These are phyloP conservation scores for Coptodon rendalli DNA, from an alignment of 2,113 vertebrate genomes.

Conservation along the genomic window DNA sequence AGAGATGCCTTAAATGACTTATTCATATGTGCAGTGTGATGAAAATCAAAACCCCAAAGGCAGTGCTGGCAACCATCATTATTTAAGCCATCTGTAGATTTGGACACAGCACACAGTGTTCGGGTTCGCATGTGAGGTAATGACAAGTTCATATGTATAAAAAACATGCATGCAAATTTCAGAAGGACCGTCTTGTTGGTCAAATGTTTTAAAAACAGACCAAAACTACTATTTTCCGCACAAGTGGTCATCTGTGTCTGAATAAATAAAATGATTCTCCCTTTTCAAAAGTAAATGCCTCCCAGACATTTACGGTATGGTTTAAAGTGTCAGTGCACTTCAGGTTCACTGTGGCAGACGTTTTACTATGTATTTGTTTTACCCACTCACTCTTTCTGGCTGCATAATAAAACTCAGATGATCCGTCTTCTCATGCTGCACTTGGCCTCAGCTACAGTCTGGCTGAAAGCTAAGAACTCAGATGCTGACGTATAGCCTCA, in stretches of 20 bases:
- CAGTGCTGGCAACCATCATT: constrained; percentile 20
- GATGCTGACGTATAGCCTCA: neutral
- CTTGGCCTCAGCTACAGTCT: neutral
- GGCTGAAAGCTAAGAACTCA: neutral
- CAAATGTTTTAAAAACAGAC: neutral
- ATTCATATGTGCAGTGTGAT: constrained; percentile 49
- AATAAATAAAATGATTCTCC: neutral
- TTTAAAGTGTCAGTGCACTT: neutral
- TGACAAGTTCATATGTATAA: neutral
- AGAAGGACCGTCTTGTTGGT: neutral
- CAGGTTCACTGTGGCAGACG: neutral
- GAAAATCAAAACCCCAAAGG: constrained; percentile 38
- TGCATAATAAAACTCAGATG: neutral
- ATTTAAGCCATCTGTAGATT: constrained; percentile 47
- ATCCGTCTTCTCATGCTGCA: neutral
- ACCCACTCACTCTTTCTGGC: neutral
- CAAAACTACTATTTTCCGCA: neutral
- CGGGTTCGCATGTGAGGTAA: neutral
- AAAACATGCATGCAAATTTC: neutral
- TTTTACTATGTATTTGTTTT: neutral
- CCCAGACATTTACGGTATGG: neutral
- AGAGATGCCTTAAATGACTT: constrained; percentile 36
- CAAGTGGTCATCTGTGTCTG: neutral
- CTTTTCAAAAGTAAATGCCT: neutral
- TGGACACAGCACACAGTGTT: constrained; percentile 5